Conservation (phyloP, 2,797 vertebrate species). For the Tapera naevia region DNA sequence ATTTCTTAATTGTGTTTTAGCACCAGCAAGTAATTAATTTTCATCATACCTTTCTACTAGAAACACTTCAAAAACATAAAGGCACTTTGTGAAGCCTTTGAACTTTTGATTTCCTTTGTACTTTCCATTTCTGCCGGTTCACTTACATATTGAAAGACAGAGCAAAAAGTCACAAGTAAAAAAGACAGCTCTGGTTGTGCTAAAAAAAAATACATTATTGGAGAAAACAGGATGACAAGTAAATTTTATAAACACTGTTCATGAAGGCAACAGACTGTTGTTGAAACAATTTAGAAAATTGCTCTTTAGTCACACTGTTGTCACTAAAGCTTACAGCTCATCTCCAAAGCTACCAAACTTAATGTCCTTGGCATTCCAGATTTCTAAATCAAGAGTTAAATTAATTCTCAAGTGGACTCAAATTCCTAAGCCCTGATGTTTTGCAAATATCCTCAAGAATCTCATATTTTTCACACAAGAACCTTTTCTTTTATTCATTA, state of each 20-base stretch:
- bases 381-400: background rate
- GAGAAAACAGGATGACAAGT: background rate
- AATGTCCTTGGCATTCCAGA: background rate
- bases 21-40: constrained; percentile 36
- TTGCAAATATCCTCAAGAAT: background rate
- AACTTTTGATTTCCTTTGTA: constrained; percentile 36
- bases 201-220: background rate
- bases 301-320: background rate
- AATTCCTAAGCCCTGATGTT: background rate
- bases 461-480: background rate
- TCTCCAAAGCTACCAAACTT: background rate
- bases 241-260: background rate
- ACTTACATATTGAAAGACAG: background rate
- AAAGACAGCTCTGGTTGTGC: background rate
- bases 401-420: background rate
- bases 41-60: constrained; percentile 20
- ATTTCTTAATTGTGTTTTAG: constrained; percentile 17
- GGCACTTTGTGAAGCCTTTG: constrained; percentile 39
- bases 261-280: background rate
- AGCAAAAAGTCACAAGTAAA: constrained; percentile 10
- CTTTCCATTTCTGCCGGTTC: background rate
- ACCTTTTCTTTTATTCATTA: background rate
- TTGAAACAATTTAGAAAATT: constrained; percentile 9
- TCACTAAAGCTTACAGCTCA: background rate
- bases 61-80: constrained; percentile 37